phyloP scores from a whole-genome alignment of 1,140 invertebrate species.

The Macrobrachium rosenbergii region DNA sequence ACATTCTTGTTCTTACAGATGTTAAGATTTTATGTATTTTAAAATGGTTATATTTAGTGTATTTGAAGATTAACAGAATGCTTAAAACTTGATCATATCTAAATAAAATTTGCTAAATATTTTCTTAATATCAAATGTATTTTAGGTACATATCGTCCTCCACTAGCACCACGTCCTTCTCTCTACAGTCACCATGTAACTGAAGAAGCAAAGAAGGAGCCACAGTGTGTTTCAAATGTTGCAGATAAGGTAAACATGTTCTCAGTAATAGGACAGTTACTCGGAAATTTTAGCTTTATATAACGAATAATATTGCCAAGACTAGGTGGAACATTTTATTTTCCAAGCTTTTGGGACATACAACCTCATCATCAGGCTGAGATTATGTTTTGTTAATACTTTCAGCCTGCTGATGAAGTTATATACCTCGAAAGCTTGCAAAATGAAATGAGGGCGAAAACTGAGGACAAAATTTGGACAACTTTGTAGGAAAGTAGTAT shows the following conservation, averaged over 20 bases:
- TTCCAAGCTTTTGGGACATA: background rate
- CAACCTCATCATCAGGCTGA: background rate
- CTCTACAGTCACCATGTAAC: conserved; percentile 44
- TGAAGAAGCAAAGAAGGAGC: conserved; percentile 54
- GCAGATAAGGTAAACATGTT: conserved; percentile 41
- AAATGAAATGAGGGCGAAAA: too few relatives aligned
- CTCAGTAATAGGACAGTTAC: background rate
- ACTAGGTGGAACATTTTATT: background rate
- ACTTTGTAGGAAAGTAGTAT: too few relatives aligned
- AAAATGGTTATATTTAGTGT: too few relatives aligned
- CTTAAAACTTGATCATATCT: background rate
- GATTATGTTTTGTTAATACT: too few relatives aligned
- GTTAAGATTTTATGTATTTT: too few relatives aligned
- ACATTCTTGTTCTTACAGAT: too few relatives aligned
- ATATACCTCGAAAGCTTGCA: too few relatives aligned
- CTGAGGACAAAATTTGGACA: too few relatives aligned
- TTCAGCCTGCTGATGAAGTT: too few relatives aligned
- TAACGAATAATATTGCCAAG: background rate
- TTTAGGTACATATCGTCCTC: conserved; percentile 42
- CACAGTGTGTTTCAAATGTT: conserved; percentile 44
- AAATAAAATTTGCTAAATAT: background rate
- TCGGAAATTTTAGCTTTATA: background rate
- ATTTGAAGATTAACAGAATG: background rate
- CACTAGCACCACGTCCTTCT: conserved; percentile 49
- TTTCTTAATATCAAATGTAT: background rate